Evolutionary conservation across 2,797 vertebrate genomes (phyloP), one percentile per base, ranked within the genome.

Genomic region (Graptemys geographica): DNA sequence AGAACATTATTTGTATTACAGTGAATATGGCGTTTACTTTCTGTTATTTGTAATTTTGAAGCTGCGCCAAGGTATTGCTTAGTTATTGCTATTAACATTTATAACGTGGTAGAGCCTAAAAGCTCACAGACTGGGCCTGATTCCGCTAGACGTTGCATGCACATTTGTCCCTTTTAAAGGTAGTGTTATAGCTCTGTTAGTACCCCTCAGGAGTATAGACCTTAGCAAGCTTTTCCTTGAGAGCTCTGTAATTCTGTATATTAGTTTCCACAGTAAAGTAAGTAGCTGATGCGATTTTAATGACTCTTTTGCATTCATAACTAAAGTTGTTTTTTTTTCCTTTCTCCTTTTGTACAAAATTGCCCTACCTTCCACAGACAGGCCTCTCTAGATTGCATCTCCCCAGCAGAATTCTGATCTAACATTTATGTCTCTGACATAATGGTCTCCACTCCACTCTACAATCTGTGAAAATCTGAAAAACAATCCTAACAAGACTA

Each of bases 141-240:
- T 83, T 90, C 87, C 33, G 92, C 89, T 83, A 90, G 94, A 90
- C 21, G 52, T 81, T 87, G 86, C 81, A 89, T 87, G 90, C 41
- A 55, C 55, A 55, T 65, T 88, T 85, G 94, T 92, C 82, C 74
- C 89, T 94, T 94, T 87, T 76, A 94, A 95, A 97, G 65, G 81
- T 31, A 59, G 80, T 10, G 62, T 55, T 90, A 92, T 96, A 94
- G 90, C 53, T 83, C 89, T 59, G 84, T 23, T 31, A 62, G 59
- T 31, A 15, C 59, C 53, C 89, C 93, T 49, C 81, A 83, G 62
- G 90, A 87, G 95, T 80, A 88, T 41, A 91, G 92, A 90, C 85
- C 78, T 88, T 87, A 59, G 89, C 80, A 96, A 92, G 83, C 62
- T 96, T 85, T 88, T 88, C 91, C 82, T 96, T 89, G 41, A 41